These are phyloP conservation scores for Pontoporia blainvillei DNA, from an alignment of 2,113 vertebrate species.

Conservation along the genomic window DNA sequence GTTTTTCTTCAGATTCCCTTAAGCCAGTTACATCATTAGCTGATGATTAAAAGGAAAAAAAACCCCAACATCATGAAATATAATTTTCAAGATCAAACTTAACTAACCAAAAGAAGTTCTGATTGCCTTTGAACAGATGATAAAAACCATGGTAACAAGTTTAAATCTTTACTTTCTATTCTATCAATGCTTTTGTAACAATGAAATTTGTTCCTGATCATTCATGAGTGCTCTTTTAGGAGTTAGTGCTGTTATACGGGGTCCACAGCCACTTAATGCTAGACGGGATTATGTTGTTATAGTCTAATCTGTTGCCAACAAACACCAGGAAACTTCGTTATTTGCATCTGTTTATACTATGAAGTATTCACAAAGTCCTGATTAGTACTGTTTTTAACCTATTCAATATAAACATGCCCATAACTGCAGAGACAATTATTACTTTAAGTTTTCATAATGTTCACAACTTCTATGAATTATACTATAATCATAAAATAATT, in stretches of 20 bases:
- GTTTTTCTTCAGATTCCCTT: conserved; percentile 98
- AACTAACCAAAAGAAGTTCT: background rate
- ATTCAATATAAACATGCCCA: background rate
- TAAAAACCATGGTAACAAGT: background rate
- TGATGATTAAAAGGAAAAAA: conserved; percentile 63
- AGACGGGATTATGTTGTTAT: background rate
- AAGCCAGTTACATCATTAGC: conserved; percentile 97
- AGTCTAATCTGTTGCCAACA: background rate
- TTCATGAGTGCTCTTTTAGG: background rate
- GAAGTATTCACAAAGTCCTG: background rate
- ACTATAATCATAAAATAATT: background rate
- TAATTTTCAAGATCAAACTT: conserved; percentile 24
- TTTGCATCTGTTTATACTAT: background rate
- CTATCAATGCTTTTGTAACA: background rate
- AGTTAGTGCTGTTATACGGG: background rate
- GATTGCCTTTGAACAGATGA: conserved; percentile 4
- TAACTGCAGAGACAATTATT: background rate
- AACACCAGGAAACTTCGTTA: background rate
- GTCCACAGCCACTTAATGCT: background rate
- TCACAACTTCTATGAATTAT: background rate
- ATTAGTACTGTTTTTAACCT: background rate
- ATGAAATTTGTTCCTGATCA: background rate
- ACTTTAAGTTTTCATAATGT: background rate
- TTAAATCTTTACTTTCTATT: background rate
- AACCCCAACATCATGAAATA: background rate